Evolutionary conservation across 2,113 vertebrate genomes (phyloP).

Genomic region (Rhea americana): DNA sequence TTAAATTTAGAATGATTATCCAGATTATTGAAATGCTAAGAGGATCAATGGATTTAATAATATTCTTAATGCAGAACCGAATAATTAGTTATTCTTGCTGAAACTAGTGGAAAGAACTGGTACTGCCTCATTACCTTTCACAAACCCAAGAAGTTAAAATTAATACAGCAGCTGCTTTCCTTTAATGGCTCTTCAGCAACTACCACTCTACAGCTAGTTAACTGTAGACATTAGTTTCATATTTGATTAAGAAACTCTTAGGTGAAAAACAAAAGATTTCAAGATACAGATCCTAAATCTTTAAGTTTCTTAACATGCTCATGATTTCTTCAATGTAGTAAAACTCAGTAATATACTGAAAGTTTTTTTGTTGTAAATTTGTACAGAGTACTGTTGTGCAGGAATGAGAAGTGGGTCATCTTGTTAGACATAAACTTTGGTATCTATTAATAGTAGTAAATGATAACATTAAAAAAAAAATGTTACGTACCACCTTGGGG

Average conservation of each 20-base stretch:
- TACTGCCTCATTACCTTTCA: background rate
- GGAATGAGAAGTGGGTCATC: background rate
- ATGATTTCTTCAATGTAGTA: background rate
- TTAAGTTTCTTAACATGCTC: constrained; percentile 26
- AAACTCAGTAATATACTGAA: background rate
- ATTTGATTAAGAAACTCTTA: constrained; percentile 1
- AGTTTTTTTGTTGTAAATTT: constrained; percentile 27
- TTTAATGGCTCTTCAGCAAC: background rate
- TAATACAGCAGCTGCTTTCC: background rate
- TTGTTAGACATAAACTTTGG: background rate
- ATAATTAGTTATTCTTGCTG: constrained; percentile 39
- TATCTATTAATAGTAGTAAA: background rate
- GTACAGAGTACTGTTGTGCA: background rate
- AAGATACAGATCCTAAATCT: constrained; percentile 32
- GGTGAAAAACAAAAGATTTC: constrained; percentile 28
- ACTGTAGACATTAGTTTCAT: background rate
- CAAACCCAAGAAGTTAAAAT: background rate
- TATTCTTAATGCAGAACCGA: constrained; percentile 28
- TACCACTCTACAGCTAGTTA: background rate
- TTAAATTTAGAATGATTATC: constrained; percentile 60
- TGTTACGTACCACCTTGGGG: background rate
- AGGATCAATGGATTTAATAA: constrained; percentile 67
- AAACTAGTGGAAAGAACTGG: constrained; percentile 1
- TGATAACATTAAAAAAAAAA: background rate
- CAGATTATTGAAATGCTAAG: constrained; percentile 50